Evolutionary conservation across 2,113 vertebrate genomes (phyloP).

Genomic region (Pogonocichla stellata): DNA sequence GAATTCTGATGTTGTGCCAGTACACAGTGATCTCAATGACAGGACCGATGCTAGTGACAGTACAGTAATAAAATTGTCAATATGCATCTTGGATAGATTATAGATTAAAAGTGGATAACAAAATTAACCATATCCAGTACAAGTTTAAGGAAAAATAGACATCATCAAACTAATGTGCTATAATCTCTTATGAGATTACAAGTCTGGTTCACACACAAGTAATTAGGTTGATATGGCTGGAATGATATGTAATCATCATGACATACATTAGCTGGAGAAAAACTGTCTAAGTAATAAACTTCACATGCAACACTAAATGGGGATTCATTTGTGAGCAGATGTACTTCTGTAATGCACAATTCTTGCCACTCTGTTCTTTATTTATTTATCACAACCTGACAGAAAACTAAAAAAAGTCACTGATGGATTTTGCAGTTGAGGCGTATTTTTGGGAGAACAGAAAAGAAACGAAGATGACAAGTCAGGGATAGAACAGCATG

Average conservation of each 20-base stretch:
- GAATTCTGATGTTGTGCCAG: background rate
- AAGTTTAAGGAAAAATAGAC: conserved; percentile 42
- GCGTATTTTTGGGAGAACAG: background rate
- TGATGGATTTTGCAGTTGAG: conserved; percentile 18
- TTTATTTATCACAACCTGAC: conserved; percentile 20
- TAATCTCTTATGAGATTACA: conserved; percentile 39
- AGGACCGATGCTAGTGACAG: background rate
- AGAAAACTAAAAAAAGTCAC: background rate
- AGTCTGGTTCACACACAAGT: conserved; percentile 19
- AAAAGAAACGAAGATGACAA: conserved; percentile 2
- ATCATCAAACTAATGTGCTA: conserved; percentile 18
- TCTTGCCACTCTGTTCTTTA: background rate
- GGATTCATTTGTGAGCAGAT: conserved; percentile 5
- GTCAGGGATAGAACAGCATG: background rate
- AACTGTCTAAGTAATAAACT: conserved; percentile 2
- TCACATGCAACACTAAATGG: background rate
- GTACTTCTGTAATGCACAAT: background rate
- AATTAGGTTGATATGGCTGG: conserved; percentile 21
- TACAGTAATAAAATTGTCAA: background rate
- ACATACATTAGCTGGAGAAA: conserved; percentile 22
- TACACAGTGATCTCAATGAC: background rate
- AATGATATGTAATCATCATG: conserved; percentile 18
- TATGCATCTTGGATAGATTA: background rate
- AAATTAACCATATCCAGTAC: conserved; percentile 26
- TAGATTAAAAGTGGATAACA: conserved; percentile 11